These are phyloP conservation scores for Motacilla tschutschensis DNA, from an alignment of 2,113 vertebrate genomes.

Conservation along the genomic window DNA sequence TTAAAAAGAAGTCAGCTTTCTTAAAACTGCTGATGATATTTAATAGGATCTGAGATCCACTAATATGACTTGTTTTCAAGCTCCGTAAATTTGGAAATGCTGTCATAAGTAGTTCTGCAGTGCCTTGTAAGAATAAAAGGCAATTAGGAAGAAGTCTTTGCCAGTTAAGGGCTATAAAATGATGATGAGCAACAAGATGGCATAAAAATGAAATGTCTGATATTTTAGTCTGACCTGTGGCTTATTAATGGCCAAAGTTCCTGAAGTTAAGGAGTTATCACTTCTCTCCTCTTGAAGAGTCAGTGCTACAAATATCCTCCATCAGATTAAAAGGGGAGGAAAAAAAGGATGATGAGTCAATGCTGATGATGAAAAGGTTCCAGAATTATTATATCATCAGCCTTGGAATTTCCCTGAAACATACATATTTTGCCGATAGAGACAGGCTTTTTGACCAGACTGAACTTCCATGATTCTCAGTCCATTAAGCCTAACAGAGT, in stretches of 20 bases:
- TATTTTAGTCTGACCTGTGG: neutral
- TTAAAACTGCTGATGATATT: neutral
- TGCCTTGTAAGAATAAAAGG: neutral
- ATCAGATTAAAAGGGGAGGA: neutral
- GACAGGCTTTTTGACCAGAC: neutral
- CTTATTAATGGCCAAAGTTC: neutral
- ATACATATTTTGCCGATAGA: neutral
- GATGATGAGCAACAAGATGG: neutral
- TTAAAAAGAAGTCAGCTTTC: neutral
- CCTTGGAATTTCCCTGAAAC: neutral
- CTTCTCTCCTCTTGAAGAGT: neutral
- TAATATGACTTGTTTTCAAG: neutral
- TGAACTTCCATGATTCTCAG: neutral
- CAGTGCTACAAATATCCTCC: neutral
- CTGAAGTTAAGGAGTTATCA: neutral
- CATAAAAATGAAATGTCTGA: neutral
- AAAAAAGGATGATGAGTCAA: neutral
- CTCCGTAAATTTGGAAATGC: neutral
- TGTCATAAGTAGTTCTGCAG: neutral
- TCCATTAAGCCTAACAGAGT: neutral
- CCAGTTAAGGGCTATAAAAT: neutral
- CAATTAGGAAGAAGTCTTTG: neutral
- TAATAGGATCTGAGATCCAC: neutral
- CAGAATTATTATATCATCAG: neutral
- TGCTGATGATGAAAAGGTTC: neutral